Evolutionary conservation across 2,113 vertebrate species (phyloP), one percentile per base, ranked within the genome.

Genomic region (Hippotragus niger): DNA sequence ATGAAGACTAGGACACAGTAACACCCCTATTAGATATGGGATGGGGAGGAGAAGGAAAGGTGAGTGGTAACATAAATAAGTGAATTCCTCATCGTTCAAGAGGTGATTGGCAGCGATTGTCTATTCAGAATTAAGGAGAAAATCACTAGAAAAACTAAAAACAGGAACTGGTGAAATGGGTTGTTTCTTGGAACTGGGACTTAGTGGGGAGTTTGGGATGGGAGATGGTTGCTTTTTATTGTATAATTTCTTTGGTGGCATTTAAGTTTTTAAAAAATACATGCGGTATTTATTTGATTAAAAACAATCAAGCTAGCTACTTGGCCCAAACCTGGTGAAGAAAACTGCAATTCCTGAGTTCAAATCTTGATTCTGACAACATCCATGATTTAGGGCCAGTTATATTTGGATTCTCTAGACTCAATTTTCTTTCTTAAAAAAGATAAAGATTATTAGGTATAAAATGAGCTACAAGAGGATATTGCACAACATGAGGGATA

Each of bases 361-460:
- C 90, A 71, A 53, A 87, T 82, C 36, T 81, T 60, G 40, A 97
- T 91, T 93, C 43, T 88, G 47, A 92, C 50, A 55, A 15, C 7
- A 84, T 60, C n/a, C 1, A 5, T 82, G 64, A 92, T 92, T 92
- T 36, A 0, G n/a, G 81, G 33, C 86, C 94, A 84, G 36, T 53
- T 55, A 40, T 50, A 64, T 71, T 87, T 90, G 60, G 31, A 90
- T 25, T 92, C 43, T 87, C 40, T 84, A 94, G 67, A 19, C 14
- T 94, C 64, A 74, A 62, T 80, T 87, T 92, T 29, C 25, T 91
- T 87, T 64, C 67, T 76, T 87, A n/a, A 80, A 90, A 94, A 83
- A 83, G 6, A n/a, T 55, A 55, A 52, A 36, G n/a, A 83, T 19
- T 36, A 25, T 36, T 55, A 83, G 19, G 33, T 36, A 55, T 27